Evolutionary conservation across 2,113 vertebrate genomes (phyloP), one percentile per base, ranked within the genome.

Genomic region (Eurypyga helias): DNA sequence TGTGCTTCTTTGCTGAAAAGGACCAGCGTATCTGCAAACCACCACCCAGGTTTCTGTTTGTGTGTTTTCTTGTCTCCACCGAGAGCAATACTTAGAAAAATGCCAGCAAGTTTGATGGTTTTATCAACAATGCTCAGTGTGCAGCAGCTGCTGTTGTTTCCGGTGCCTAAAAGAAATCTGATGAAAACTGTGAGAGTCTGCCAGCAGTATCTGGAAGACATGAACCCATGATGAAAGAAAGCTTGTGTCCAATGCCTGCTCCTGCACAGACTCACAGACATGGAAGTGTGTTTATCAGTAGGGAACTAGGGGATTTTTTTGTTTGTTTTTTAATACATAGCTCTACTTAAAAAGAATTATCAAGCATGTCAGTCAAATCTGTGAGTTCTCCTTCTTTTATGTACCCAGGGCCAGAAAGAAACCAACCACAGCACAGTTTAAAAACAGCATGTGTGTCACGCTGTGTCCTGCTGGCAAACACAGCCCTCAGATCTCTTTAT

Each of bases 301-400:
- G 26, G 62, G 25, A 41, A 41, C 20, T 34, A 10, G 15, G 18
- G 18, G 8, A 4, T 4, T 29, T 57, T 10, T 10, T 31, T 72
- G 29, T 83, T 86, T 76, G 23, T 5, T 69, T 83, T 80, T 88
- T 66, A 65, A 54, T 65, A 18, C 28, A 10, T 57, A 49, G 31
- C 51, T 88, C n/a, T 58, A n/a, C 13, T 57, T 83, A 72, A 92
- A 86, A 93, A 90, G 62, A 95, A 89, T 83, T 91, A 85, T 34
- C 71, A 83, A 75, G n/a, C 16, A 83, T 1, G 9, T 81, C 79
- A 4, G 7, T 77, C 82, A 93, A 70, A 93, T 66, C 46, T 34
- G 9, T 21, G 33, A 70, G 31, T 70, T 90, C 13, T 28, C 43
- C 38, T 87, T 90, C 71, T 69, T 88, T 90, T 80, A 38, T 19